Evolutionary conservation across 2,113 vertebrate species (phyloP).

Genomic region (Malurus alboscapulatus): DNA sequence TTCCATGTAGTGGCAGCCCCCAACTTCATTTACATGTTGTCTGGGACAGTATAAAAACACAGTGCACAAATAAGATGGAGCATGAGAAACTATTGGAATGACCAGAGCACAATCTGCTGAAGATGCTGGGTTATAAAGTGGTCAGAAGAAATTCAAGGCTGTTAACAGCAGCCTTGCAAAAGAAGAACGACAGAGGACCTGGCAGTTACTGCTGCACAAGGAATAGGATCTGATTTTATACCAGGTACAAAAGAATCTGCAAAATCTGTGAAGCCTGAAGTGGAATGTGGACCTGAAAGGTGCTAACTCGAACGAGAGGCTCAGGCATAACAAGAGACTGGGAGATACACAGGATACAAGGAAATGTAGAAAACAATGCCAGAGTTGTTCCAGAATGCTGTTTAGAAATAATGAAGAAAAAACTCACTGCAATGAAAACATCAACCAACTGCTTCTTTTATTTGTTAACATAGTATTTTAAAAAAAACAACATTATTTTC

Average conservation of each 20-base stretch:
- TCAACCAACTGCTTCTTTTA: background rate
- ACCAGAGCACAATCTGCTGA: background rate
- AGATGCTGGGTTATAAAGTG: background rate
- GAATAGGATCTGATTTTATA: background rate
- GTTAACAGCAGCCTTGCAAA: background rate
- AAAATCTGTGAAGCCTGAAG: background rate
- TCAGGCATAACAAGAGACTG: background rate
- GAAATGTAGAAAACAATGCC: background rate
- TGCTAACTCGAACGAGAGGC: background rate
- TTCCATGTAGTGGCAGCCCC: background rate
- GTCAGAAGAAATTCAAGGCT: background rate
- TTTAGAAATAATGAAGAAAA: background rate
- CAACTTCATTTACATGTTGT: background rate
- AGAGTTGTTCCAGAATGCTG: background rate
- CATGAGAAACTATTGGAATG: background rate
- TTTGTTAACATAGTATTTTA: background rate
- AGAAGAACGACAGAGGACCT: background rate
- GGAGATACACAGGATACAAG: background rate
- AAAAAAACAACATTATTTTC: background rate
- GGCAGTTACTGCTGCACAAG: background rate
- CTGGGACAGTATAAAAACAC: background rate
- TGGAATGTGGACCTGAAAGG: background rate
- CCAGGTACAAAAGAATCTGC: background rate
- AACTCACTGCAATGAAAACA: background rate
- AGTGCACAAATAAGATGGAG: background rate